These are phyloP conservation scores for Mormyrops boulengeri DNA, from an alignment of 2,797 vertebrate species.

Conservation along the genomic window DNA sequence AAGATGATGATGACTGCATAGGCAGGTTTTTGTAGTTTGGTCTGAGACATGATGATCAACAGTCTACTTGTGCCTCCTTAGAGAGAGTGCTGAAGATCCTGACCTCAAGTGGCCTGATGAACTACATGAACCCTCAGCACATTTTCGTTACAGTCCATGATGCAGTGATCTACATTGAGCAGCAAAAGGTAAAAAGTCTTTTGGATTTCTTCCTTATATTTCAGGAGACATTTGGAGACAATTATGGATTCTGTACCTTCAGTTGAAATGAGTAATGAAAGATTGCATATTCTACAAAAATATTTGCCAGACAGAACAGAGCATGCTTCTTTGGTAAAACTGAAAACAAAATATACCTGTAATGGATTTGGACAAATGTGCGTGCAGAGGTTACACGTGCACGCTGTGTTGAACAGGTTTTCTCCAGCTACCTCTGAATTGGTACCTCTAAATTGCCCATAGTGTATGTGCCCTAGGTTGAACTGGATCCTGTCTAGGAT, in stretches of 20 bases:
- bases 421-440: background rate
- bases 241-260: background rate
- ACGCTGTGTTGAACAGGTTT: background rate
- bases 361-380: background rate
- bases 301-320: background rate
- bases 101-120: constrained; percentile 75
- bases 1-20: background rate
- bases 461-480: background rate
- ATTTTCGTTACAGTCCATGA: constrained; percentile 85
- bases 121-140: constrained; percentile 74
- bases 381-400: background rate
- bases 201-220: background rate
- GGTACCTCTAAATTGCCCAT: background rate
- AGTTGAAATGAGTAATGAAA: background rate
- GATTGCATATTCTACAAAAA: background rate
- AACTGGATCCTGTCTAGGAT: background rate
- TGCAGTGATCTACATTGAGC: constrained; percentile 71
- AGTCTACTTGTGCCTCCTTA: constrained; percentile 32
- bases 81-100: constrained; percentile 75
- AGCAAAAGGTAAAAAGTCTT: constrained; percentile 58
- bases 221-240: background rate
- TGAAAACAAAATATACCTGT: background rate
- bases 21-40: background rate
- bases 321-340: background rate
- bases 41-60: background rate